Evolutionary conservation across 2,113 vertebrate genomes (phyloP).

Genomic region (Empidonax traillii): DNA sequence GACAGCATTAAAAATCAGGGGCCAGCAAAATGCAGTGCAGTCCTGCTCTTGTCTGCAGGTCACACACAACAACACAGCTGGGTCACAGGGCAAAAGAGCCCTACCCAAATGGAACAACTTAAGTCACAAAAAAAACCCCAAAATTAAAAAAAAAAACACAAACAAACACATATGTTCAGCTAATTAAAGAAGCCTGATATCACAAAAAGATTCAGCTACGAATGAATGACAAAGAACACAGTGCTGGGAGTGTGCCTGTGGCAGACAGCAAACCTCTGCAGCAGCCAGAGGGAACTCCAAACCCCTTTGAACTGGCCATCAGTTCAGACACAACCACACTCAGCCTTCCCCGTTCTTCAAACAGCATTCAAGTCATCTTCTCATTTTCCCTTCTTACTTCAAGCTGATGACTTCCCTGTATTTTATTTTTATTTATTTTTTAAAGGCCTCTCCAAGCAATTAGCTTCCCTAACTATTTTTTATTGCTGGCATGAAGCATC

Average conservation of each 20-base stretch:
- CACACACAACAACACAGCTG: not conserved
- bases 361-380: not conserved
- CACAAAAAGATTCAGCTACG: not conserved
- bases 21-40: not conserved
- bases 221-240: not conserved
- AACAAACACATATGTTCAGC: not conserved
- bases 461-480: not conserved
- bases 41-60: not conserved
- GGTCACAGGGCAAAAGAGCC: fast-evolving
- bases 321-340: not conserved
- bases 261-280: not conserved
- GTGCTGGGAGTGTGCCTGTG: not conserved
- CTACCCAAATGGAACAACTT: not conserved
- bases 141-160: too few relatives aligned
- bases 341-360: not conserved
- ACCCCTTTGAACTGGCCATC: not conserved
- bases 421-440: constrained; percentile 1
- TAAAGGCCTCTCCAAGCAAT: not conserved
- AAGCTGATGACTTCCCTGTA: not conserved
- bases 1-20: not conserved
- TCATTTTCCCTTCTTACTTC: not conserved
- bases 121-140: not conserved
- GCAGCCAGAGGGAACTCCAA: not conserved
- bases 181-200: not conserved
- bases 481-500: not conserved